phyloP scores from a whole-genome alignment of 2,113 vertebrate species.

The Syngnathoides biaculeatus region DNA sequence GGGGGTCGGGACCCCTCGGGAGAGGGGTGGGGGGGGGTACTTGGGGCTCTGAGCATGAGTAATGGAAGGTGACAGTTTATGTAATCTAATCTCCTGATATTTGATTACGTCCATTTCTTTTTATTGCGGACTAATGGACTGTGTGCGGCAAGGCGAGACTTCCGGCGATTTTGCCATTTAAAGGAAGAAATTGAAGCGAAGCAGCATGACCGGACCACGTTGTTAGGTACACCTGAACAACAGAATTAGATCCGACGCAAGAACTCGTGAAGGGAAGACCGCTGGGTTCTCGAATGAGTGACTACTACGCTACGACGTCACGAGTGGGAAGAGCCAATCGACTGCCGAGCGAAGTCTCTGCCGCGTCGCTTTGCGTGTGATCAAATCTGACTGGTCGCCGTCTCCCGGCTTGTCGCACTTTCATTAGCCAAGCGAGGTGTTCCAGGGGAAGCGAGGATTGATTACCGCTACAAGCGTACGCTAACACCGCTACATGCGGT shows the following conservation, averaged over 20 bases:
- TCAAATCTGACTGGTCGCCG: not conserved
- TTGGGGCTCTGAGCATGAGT: slow-evolving; percentile 22
- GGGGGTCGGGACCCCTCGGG: not conserved
- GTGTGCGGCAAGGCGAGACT: slow-evolving; percentile 27
- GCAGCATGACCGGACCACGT: not conserved
- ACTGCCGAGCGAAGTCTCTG: not conserved
- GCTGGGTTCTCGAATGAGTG: not conserved
- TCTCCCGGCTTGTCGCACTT: not conserved
- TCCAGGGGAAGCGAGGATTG: not conserved
- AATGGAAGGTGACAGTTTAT: slow-evolving; percentile 32
- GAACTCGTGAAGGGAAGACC: not conserved
- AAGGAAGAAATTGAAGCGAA: slow-evolving; percentile 18
- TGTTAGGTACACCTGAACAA: not conserved
- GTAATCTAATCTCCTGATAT: slow-evolving; percentile 29
- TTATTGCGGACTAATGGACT: slow-evolving; percentile 40
- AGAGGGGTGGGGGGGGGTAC: not conserved
- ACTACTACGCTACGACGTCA: not conserved
- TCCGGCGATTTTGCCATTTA: slow-evolving; percentile 42
- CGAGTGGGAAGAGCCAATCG: not conserved
- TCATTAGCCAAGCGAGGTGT: not conserved
- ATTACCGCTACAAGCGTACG: not conserved
- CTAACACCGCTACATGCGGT: not conserved
- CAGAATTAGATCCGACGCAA: not conserved
- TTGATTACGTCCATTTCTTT: slow-evolving; percentile 28
- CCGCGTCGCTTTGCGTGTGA: not conserved